phyloP scores from a whole-genome alignment of 2,797 vertebrate genomes.

The Characodon lateralis region DNA sequence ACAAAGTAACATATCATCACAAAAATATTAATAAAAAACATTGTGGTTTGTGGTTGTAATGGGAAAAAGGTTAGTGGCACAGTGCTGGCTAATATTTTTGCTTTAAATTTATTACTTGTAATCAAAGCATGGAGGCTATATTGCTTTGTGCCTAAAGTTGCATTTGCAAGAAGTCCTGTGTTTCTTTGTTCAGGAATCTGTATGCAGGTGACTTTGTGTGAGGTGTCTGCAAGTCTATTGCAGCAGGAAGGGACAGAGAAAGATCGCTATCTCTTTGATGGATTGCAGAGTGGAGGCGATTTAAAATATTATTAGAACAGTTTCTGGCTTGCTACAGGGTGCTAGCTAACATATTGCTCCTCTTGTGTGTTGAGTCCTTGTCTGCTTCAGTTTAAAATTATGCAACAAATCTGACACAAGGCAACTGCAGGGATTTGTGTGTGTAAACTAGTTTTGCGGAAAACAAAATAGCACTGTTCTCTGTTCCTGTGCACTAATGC shows the following conservation, averaged over 20 bases:
- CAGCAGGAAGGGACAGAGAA: slow-evolving; percentile 42
- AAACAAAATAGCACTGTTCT: slow-evolving; percentile 17
- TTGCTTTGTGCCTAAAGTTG: slow-evolving; percentile 27
- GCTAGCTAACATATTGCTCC: slow-evolving; percentile 56
- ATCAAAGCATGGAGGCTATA: slow-evolving; percentile 45
- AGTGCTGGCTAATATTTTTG: background rate
- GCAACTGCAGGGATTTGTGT: slow-evolving; percentile 23
- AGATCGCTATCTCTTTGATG: slow-evolving; percentile 81
- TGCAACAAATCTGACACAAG: slow-evolving; percentile 43
- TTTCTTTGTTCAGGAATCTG: slow-evolving; percentile 37
- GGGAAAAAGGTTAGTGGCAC: no score
- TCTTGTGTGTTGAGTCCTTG: slow-evolving; percentile 53
- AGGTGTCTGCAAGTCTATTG: slow-evolving; percentile 45
- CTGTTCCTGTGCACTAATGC: slow-evolving; percentile 9
- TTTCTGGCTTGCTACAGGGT: slow-evolving; percentile 49
- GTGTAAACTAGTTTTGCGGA: slow-evolving; percentile 4
- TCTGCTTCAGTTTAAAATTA: slow-evolving; percentile 65
- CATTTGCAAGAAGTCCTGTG: slow-evolving; percentile 18
- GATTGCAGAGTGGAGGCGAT: slow-evolving; percentile 70
- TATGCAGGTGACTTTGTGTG: slow-evolving; percentile 31
- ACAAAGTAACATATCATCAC: no score
- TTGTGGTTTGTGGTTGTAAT: background rate
- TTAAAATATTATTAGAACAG: slow-evolving; percentile 72
- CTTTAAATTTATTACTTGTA: slow-evolving; percentile 11
- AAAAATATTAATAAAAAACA: no score